Conservation (phyloP, 2,113 vertebrate genomes). For the Tursiops truncatus region DNA sequence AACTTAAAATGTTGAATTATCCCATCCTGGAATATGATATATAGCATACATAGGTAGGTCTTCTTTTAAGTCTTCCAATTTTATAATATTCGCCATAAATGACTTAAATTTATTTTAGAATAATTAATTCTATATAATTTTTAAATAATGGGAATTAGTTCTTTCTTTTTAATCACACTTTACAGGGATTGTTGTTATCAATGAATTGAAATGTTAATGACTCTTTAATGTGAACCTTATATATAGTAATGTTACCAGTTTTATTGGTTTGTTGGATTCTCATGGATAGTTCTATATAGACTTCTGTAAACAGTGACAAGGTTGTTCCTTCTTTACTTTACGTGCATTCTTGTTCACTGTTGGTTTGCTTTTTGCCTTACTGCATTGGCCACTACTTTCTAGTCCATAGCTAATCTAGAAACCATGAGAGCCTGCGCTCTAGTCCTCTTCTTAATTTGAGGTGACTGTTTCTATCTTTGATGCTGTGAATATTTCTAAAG, state of each 20-base stretch:
- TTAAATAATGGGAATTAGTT: background rate
- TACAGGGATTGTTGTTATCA: background rate
- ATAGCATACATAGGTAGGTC: background rate
- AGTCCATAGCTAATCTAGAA: background rate
- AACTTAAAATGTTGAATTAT: background rate
- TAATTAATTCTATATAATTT: background rate
- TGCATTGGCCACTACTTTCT: background rate
- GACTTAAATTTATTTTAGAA: background rate
- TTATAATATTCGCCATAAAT: background rate
- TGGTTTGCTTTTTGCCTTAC: background rate
- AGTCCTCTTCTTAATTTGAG: background rate
- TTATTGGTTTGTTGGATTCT: background rate
- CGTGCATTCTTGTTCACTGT: background rate
- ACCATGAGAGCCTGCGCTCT: fast-evolving
- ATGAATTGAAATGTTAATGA: background rate
- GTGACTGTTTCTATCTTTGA: background rate
- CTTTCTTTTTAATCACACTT: background rate
- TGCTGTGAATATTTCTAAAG: background rate
- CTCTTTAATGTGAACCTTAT: background rate
- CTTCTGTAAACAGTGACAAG: background rate
- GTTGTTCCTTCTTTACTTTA: background rate
- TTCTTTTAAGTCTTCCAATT: background rate
- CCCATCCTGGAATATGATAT: background rate
- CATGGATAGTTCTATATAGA: background rate
- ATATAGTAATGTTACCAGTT: background rate